These are phyloP conservation scores for Acropora tenuis DNA, from an alignment of 64 coral and sea anemone species.

Conservation along the genomic window DNA sequence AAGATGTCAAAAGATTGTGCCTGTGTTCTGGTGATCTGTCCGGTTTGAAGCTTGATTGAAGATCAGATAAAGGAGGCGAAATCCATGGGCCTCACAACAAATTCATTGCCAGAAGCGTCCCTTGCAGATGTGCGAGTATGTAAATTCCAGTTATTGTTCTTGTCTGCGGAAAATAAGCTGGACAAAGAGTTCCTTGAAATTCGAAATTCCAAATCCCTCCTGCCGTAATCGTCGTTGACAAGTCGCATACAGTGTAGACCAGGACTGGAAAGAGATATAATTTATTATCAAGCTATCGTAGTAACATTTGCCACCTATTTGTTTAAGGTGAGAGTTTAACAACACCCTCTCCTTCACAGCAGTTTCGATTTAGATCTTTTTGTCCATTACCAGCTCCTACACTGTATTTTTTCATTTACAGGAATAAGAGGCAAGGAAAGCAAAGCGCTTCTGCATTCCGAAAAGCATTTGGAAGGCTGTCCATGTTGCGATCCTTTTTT, in stretches of 20 bases:
- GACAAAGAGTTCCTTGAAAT: constrained; percentile 48
- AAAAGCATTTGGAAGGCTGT: constrained; percentile 33
- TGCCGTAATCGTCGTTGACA: constrained; percentile 54
- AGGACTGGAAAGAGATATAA: constrained; percentile 70
- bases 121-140: constrained; percentile 30
- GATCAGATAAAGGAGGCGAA: constrained; percentile 54
- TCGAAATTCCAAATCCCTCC: constrained; percentile 34
- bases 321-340: constrained; percentile 3
- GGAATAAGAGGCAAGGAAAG: not conserved
- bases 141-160: constrained; percentile 47
- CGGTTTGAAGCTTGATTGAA: constrained; percentile 40
- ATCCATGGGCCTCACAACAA: constrained; percentile 47
- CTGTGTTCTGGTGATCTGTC: constrained; percentile 40
- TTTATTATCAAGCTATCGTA: not conserved
- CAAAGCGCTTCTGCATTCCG: not conserved
- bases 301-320: not conserved
- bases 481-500: constrained; percentile 38
- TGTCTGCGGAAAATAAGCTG: constrained; percentile 51
- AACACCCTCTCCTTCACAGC: not conserved
- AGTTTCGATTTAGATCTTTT: constrained; percentile 4
- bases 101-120: constrained; percentile 41
- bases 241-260: constrained; percentile 61
- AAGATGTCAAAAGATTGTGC: constrained; percentile 2
- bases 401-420: not conserved
- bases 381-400: not conserved